These are phyloP conservation scores for Drosophila dives DNA, from an alignment of 2,888 invertebrate species.

Conservation along the genomic window DNA sequence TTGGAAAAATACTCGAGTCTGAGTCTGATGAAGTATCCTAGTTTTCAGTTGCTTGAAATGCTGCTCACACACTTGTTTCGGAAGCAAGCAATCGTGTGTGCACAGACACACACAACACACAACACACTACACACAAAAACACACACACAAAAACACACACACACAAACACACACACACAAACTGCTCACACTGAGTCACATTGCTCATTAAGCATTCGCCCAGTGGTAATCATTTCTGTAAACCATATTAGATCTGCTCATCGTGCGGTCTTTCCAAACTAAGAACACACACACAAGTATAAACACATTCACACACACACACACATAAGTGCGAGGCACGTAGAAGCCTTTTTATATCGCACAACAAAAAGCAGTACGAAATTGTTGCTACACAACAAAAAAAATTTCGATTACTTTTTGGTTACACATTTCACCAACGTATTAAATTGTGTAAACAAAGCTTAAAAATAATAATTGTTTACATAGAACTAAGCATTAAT, in stretches of 20 bases:
- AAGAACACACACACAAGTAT: not conserved
- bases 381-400: not conserved
- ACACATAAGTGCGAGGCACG: constrained; percentile 46
- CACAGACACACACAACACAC: not conserved
- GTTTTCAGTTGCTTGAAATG: constrained; percentile 20
- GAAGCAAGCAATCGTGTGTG: constrained; percentile 20
- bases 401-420: not conserved
- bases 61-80: not conserved
- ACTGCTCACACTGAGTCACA: constrained; percentile 60
- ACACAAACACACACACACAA: not conserved
- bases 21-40: constrained; percentile 29
- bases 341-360: constrained; percentile 49
- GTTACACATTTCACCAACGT: not conserved
- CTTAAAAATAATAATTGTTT: too few relatives aligned
- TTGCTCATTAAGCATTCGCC: constrained; percentile 71
- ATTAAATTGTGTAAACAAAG: not conserved
- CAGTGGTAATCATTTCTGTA: constrained; percentile 73
- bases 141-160: not conserved
- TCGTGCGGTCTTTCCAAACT: constrained; percentile 22
- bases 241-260: constrained; percentile 68
- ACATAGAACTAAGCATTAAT: not conserved
- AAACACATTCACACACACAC: not conserved
- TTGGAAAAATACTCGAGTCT: constrained; percentile 20
- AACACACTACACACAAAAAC: not conserved
- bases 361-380: not conserved